Evolutionary conservation across 2,797 vertebrate species (phyloP).

Genomic region (Tenualosa thibaudeaui): DNA sequence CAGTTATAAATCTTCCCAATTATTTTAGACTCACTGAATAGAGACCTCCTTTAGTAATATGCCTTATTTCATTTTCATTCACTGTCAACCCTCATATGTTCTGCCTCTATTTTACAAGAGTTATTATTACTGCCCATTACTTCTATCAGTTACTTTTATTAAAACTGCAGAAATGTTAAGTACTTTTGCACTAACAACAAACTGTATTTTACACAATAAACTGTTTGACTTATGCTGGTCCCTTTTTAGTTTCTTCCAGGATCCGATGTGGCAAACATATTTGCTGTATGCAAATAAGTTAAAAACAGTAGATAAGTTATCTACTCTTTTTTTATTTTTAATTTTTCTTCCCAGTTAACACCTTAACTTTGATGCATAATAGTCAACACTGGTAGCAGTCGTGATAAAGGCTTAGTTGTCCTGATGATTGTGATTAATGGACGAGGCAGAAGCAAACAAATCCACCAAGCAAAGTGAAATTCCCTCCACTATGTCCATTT

Average conservation of each 20-base stretch:
- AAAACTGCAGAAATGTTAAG: not conserved
- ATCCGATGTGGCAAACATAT: too few species aligned
- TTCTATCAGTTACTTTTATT: not conserved
- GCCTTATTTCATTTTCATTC: not conserved
- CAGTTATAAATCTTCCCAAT: not conserved
- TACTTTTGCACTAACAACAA: slow-evolving; percentile 19
- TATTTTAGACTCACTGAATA: not conserved
- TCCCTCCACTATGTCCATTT: too few species aligned
- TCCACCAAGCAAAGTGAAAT: too few species aligned
- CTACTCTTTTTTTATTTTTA: too few species aligned
- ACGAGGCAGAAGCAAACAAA: too few species aligned
- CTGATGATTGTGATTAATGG: too few species aligned
- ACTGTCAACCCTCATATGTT: not conserved
- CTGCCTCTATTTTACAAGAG: not conserved
- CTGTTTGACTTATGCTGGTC: not conserved
- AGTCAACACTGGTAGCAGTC: too few species aligned
- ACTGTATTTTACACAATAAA: slow-evolving; percentile 7
- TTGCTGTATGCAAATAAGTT: too few species aligned
- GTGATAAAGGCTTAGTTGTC: too few species aligned
- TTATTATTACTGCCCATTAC: not conserved
- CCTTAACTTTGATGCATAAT: too few species aligned
- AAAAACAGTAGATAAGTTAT: too few species aligned
- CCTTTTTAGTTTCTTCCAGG: not conserved
- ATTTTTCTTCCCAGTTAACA: too few species aligned
- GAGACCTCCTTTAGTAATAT: not conserved